Percentiles rank a stretch among this genome's conserved stretches.
These are phyloP conservation scores for Tetraodon nigroviridis DNA, from an alignment of 2,113 vertebrate species.

Conservation along the genomic window DNA sequence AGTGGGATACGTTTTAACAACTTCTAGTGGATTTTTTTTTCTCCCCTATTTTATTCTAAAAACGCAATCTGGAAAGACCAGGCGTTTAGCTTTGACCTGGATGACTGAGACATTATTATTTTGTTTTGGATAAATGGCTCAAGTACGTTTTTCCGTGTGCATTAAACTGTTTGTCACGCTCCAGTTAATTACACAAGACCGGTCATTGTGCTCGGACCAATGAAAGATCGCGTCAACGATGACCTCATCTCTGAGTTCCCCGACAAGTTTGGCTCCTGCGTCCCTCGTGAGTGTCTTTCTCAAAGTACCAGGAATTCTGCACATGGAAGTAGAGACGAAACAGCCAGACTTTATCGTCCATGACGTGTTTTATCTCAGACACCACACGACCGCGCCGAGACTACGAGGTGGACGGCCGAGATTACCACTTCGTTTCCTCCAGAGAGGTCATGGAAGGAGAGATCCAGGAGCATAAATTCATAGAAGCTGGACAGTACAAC, in stretches of 20 bases:
- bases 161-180: conserved; percentile 1
- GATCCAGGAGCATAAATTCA: conserved; percentile 98
- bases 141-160: not conserved
- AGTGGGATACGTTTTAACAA: not conserved
- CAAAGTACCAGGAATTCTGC: not conserved
- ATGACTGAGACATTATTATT: not conserved
- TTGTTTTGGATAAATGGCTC: not conserved
- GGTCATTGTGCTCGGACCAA: conserved; percentile 93
- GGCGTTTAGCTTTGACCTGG: not conserved
- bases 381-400: conserved; percentile 94
- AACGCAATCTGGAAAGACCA: not conserved
- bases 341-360: not conserved
- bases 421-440: conserved; percentile 96
- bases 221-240: conserved; percentile 97
- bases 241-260: conserved; percentile 98
- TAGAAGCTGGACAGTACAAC: conserved; percentile 98
- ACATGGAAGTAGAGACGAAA: not conserved
- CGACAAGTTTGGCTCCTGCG: conserved; percentile 96
- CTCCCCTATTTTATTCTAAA: too few relatives aligned
- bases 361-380: conserved; percentile 68
- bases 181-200: conserved; percentile 92
- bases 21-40: not conserved
- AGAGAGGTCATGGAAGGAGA: conserved; percentile 97
- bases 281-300: conserved; percentile 86
- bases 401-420: conserved; percentile 93